Conservation (phyloP, 2,888 invertebrate species). For the Cremastobaeus sp. region DNA sequence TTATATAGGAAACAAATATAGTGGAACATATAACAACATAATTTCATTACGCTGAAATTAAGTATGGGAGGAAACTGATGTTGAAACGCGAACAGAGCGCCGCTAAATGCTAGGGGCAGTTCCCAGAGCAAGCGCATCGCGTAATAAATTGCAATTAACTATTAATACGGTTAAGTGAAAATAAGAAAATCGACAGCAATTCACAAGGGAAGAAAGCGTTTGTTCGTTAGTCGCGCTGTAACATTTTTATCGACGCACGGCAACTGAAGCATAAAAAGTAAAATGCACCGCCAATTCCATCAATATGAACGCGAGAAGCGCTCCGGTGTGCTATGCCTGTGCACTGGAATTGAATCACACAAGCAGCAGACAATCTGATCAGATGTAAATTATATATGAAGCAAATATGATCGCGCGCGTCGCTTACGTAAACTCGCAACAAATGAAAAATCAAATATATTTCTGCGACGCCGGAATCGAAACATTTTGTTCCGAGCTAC, state of each 20-base stretch:
- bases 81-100: neutral
- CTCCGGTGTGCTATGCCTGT: slow-evolving; percentile 12
- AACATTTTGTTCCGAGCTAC: slow-evolving; percentile 6
- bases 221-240: slow-evolving; percentile 28
- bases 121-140: slow-evolving; percentile 10
- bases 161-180: slow-evolving; percentile 35
- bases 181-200: slow-evolving; percentile 10
- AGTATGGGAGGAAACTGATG: neutral
- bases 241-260: slow-evolving; percentile 44
- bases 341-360: slow-evolving; percentile 47
- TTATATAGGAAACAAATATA: too few relatives aligned
- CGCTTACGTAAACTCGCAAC: slow-evolving; percentile 10
- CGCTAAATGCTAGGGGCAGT: neutral
- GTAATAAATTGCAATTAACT: slow-evolving; percentile 34
- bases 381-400: slow-evolving; percentile 54
- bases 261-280: slow-evolving; percentile 38
- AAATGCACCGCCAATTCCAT: slow-evolving; percentile 37
- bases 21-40: too few relatives aligned
- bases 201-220: slow-evolving; percentile 2
- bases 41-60: slow-evolving; percentile 1
- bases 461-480: slow-evolving; percentile 8
- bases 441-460: slow-evolving; percentile 33
- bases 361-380: slow-evolving; percentile 40
- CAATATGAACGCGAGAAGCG: slow-evolving; percentile 31
- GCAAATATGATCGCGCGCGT: slow-evolving; percentile 40